Evolutionary conservation across 2,113 vertebrate species (phyloP), one percentile per base, ranked within the genome.

Genomic region (Oryzias javanicus): DNA sequence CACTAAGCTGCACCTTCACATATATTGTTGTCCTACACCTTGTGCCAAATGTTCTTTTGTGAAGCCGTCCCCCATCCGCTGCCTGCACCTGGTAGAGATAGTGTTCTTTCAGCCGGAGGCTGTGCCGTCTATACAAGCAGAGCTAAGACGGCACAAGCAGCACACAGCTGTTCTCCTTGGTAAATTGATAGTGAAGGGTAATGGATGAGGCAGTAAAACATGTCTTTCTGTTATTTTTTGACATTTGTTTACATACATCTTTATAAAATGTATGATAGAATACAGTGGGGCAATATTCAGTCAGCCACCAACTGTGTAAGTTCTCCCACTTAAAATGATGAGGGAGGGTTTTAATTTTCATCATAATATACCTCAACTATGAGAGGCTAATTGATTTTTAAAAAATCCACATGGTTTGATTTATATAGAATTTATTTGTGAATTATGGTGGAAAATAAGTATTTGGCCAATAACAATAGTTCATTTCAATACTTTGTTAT

Each of bases 131-230:
- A 85, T 86, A 84, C 76, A 84, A 72, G 79, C 79, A 35, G 79
- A 67, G 76, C 75, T 79, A 76, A 70, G 82, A 85, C 85, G 83
- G 81, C 81, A 89, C 80, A 72, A 69, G 83, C 79, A 62, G 72
- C 77, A 66, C 86, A 89, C 88, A 88, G 89, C 84, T 89, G 87
- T 81, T 86, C 82, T 81, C 76, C 74, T 80, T 42, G 67, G 65
- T 81, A 83, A 86, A 89, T 82, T 89, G 88, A 90, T 91, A 89
- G 88, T 80, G 85, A 89, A 89, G 74, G 83, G 73, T 82, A 80
- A 81, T 83, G 84, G 87, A 85, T 73, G 64, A 74, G 64, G 73
- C 79, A 84, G 86, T 84, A 79, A 84, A 84, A 83, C 67, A 20
- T 35, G 35, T 16, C 60, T 72, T 60, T 64, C 57, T 81, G 83